Percentiles rank a stretch among this genome's conserved stretches.
phyloP scores from a whole-genome alignment of 2,888 invertebrate genomes.

The Polyommatus icarus region DNA sequence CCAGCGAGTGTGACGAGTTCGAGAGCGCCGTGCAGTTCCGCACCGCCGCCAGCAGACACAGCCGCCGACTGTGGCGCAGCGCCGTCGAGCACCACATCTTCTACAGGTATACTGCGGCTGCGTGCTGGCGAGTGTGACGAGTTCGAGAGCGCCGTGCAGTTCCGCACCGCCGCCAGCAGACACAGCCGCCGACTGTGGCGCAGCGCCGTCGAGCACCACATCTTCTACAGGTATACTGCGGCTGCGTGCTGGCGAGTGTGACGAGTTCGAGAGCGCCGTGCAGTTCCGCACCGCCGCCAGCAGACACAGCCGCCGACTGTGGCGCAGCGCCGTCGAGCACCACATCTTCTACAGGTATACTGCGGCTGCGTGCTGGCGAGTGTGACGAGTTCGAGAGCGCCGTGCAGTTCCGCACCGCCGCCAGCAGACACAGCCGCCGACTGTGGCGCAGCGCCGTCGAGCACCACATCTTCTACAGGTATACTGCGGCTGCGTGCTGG shows the following conservation, averaged over 20 bases:
- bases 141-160: constrained; percentile 93
- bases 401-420: constrained; percentile 93
- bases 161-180: constrained; percentile 92
- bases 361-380: constrained; percentile 93
- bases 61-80: constrained; percentile 98
- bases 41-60: constrained; percentile 92
- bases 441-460: constrained; percentile 99
- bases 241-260: constrained; percentile 96
- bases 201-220: constrained; percentile 98
- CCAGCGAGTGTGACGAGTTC: constrained; percentile 96
- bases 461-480: constrained; percentile 99
- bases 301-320: constrained; percentile 95
- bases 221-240: constrained; percentile 93
- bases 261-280: constrained; percentile 94
- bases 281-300: constrained; percentile 94
- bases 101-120: constrained; percentile 90
- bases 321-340: constrained; percentile 99
- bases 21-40: constrained; percentile 95
- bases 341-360: constrained; percentile 97
- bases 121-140: constrained; percentile 97
- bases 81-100: constrained; percentile 99
- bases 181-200: constrained; percentile 98
- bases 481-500: background rate
- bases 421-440: constrained; percentile 95
- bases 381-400: constrained; percentile 95